Base-by-base conservation (phyloP, 35 echinoderm and acorn worm species). In the Chiridota heheva region DNA sequence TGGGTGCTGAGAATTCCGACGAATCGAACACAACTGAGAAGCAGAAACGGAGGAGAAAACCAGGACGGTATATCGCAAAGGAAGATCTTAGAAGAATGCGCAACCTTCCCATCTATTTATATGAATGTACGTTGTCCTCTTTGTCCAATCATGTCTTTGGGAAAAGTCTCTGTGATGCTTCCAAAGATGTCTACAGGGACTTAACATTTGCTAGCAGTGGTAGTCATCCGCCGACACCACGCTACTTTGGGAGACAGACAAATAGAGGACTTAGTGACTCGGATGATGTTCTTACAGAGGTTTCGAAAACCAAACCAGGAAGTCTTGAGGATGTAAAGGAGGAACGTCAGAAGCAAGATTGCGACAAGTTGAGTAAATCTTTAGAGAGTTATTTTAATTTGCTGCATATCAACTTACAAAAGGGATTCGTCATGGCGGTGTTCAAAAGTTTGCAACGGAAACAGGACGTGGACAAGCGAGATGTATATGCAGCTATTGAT, bases 391-490 rank as follows among this genome's bases (percentile, higher is more conserved):
- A 84, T 38, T 83, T 71, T 57, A 44, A 36, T 10, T 40, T 41
- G 1, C 90, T 93, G 1, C 72, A 73, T 15, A 64, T 81, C 36
- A 86, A 77, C 60, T 75, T 92, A 15, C 73, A 91, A 25, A 87
- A 88, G 63, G 53, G 72, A 13, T 98, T 98, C 78, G 95, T 91
- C n/a, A 44, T 91, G 15, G 89, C 83, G 4, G 44, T 98, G n/a
- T 98, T 88, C 56, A 84, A 85, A 73, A 88, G 95, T 69, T 67
- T 98, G 2, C 89, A 91, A 49, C 67, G 49, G 28, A 70, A 73
- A 1, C 89, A 91, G 48, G 46, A 75, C 43, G 81, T 98, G n/a
- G 85, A 85, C 51, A 45, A 73, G 10, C 61, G 76, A 12, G 95
- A 98, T 53, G 86, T 98, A 16, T 62, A 88, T 34, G 41, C 75